Base-by-base conservation (phyloP, 2,797 vertebrate genomes). In the Phoeniculus purpureus region DNA sequence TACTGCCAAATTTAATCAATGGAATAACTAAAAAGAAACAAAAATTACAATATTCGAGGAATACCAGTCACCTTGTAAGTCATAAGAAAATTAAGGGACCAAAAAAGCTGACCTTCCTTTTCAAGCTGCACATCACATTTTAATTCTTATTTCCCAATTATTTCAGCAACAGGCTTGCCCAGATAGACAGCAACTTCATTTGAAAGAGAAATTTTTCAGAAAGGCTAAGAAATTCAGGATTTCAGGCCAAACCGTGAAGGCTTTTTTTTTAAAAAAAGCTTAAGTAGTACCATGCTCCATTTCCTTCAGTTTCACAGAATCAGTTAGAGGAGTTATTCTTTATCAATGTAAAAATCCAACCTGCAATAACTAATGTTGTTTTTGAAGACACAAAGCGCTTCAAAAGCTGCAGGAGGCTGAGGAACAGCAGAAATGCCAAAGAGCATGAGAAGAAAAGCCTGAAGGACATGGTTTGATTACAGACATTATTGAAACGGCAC, bases 391-490 rank as follows among this genome's bases (percentile, higher is more conserved):
- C 22, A 74, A 74, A 85, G 20, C 25, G 19, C 20, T 79, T 70
- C 25, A 31, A n/a, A 81, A 73, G 34, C n/a, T 83, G 67, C 62
- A 87, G 66, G 62, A 92, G 65, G 6, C 37, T 59, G 51, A 76
- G 62, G 37, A 92, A 72, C 55, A 70, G 12, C 61, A 45, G 22
- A 43, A 48, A 78, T 9, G 23, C 31, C 62, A 65, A 85, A 65
- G 3, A 70, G 48, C 58, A 58, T 31, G 20, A 72, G 40, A 51
- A 68, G 27, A n/a, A 27, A 70, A 89, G n/a, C 25, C 73, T 84
- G 74, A 94, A 85, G 87, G 88, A 92, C 61, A 18, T 8, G 18
- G 20, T 75, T 78, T 90, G 89, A 72, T 90, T 81, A 58, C 3
- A 0, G 62, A 12, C 66, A 6, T 47, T 45, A 87, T 23, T 86